Evolutionary conservation across 23 tunicate species (phyloP), one percentile per base, ranked within the genome.

Genomic region (Halocynthia roretzi): DNA sequence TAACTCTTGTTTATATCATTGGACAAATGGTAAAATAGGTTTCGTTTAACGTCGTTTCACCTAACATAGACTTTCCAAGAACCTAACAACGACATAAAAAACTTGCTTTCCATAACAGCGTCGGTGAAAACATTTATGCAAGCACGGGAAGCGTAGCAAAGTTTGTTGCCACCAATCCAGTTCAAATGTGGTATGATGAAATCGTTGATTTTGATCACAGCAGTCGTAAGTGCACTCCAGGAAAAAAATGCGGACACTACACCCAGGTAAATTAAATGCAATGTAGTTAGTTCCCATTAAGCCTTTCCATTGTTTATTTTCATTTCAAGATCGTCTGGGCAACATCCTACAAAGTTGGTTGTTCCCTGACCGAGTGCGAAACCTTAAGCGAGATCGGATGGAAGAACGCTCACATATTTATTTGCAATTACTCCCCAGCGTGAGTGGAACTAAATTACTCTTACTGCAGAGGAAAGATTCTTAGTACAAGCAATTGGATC

Each of bases 381-480:
- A 23, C 72, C 75, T 78, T 86, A 21, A 76, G 71, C 7, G 91
- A 50, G 18, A 71, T 86, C 52, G 8, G 55, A 22, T 23, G 23
- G 7, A 51, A 55, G 57, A 68, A 81, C 49, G 63, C 83, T 44
- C 76, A 66, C 14, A 76, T 86, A 0, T 86, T 86, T 56, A 81
- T 86, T 51, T 86, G 91, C 85, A 81, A 86, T 49, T 86, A 86
- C 66, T 71, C 91, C 7, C 85, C 91, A 52, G 84, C 85, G 91
- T 86, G 44, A 84, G 88, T 84, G 15, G 15, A n/a, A 58, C 17
- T n/a, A n/a, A n/a, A n/a, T n/a, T n/a, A n/a, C n/a, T n/a, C n/a
- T n/a, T n/a, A n/a, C n/a, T n/a, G n/a, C n/a, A n/a, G n/a, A n/a
- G n/a, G n/a, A n/a, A n/a, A n/a, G n/a, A n/a, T n/a, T n/a, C n/a